phyloP scores from a whole-genome alignment of 1,140 invertebrate species.

The Tetranychus urticae region DNA sequence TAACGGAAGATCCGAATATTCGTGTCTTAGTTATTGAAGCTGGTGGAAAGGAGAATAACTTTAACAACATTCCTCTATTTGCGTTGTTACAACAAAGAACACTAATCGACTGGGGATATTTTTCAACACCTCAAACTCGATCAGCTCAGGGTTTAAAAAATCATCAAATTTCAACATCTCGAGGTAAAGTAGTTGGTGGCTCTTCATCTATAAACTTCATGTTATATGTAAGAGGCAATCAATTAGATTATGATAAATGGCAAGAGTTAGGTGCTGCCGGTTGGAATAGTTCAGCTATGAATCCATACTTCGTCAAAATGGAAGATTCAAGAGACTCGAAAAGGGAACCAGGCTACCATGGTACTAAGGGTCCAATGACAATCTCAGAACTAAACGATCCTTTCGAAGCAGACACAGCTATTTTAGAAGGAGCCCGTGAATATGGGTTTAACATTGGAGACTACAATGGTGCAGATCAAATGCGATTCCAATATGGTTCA shows the following conservation, averaged over 20 bases:
- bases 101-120: slow-evolving; percentile 71
- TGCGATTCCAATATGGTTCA: slow-evolving; percentile 33
- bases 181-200: slow-evolving; percentile 28
- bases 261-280: slow-evolving; percentile 45
- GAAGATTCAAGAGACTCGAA: slow-evolving; percentile 13
- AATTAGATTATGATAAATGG: slow-evolving; percentile 75
- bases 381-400: slow-evolving; percentile 58
- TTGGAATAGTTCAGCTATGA: slow-evolving; percentile 33
- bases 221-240: slow-evolving; percentile 77
- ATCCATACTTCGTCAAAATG: slow-evolving; percentile 30
- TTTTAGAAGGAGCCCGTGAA: slow-evolving; percentile 50
- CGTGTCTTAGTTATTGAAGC: neutral
- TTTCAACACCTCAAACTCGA: slow-evolving; percentile 56
- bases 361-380: slow-evolving; percentile 49
- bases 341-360: slow-evolving; percentile 39
- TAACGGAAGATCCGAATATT: neutral
- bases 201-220: slow-evolving; percentile 78
- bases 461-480: slow-evolving; percentile 54
- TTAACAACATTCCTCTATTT: neutral
- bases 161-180: slow-evolving; percentile 28
- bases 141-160: slow-evolving; percentile 32
- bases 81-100: slow-evolving; percentile 36
- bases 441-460: slow-evolving; percentile 53
- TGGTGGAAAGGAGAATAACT: neutral
- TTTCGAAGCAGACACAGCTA: slow-evolving; percentile 48